phyloP scores from a whole-genome alignment of 1,140 invertebrate species.

The Cataglyphis hispanica region DNA sequence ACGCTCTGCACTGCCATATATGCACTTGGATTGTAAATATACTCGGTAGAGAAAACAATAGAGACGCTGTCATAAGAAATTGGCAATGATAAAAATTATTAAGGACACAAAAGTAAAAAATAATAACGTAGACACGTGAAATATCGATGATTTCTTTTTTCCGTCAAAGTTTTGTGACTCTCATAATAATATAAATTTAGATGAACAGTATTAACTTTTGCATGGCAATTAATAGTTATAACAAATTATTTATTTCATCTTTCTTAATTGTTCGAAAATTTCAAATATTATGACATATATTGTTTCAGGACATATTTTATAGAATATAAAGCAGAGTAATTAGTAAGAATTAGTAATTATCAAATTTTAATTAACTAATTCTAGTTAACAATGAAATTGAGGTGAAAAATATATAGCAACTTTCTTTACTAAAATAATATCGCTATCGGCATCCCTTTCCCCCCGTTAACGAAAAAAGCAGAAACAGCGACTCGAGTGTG shows the following conservation, averaged over 20 bases:
- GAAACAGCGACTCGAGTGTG: background rate
- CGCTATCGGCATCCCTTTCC: constrained; percentile 7
- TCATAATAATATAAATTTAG: background rate
- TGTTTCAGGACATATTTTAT: background rate
- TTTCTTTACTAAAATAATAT: constrained; percentile 25
- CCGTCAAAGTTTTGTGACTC: background rate
- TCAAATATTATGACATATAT: background rate
- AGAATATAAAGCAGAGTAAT: background rate
- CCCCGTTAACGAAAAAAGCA: constrained; percentile 26
- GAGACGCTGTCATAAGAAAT: background rate
- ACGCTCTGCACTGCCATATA: background rate
- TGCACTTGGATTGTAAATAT: background rate
- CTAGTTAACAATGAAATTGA: background rate
- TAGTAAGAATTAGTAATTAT: no score
- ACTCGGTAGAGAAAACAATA: background rate
- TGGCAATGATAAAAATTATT: background rate
- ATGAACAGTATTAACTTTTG: background rate
- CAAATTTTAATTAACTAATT: background rate
- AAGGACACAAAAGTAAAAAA: background rate
- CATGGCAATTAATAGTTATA: background rate
- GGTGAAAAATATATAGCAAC: background rate
- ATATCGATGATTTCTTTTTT: background rate
- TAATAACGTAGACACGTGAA: background rate
- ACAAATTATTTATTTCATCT: background rate
- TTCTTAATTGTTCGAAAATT: background rate